Evolutionary conservation across 2,888 invertebrate species (phyloP).

Genomic region (Drosophila acutilabella): DNA sequence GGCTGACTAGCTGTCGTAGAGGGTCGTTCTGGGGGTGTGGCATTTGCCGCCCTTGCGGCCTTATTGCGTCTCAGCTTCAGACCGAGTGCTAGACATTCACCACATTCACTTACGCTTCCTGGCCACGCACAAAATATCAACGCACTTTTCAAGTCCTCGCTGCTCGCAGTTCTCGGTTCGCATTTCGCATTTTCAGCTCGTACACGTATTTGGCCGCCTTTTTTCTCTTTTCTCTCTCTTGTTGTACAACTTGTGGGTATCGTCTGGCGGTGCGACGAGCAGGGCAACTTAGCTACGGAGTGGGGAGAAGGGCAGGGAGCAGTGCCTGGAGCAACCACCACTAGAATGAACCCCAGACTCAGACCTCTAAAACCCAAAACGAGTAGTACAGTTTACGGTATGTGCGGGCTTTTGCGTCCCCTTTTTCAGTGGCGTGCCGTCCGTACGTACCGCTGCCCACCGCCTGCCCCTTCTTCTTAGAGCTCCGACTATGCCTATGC

Average conservation of each 20-base stretch:
- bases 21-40: constrained; percentile 8
- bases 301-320: constrained; percentile 6
- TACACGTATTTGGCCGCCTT: constrained; percentile 61
- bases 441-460: constrained; percentile 10
- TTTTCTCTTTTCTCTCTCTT: constrained; percentile 1
- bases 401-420: constrained; percentile 57
- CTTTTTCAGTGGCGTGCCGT: constrained; percentile 21
- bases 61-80: constrained; percentile 67
- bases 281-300: constrained; percentile 19
- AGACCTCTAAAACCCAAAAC: constrained; percentile 13
- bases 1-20: neutral
- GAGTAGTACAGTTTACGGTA: constrained; percentile 20
- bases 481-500: constrained; percentile 51
- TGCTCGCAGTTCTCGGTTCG: constrained; percentile 32
- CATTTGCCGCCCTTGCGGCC: constrained; percentile 36
- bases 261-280: constrained; percentile 76
- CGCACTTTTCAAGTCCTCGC: constrained; percentile 66
- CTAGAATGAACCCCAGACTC: constrained; percentile 32
- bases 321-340: constrained; percentile 57
- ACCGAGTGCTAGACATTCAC: constrained; percentile 36
- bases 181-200: constrained; percentile 43
- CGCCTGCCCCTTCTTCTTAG: too few species aligned
- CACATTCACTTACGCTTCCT: constrained; percentile 64
- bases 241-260: constrained; percentile 65
- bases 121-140: constrained; percentile 72